A percentile compares a stretch with the other conserved stretches of the same genome.
Conservation (phyloP, 2,113 vertebrate species). For the Paramormyrops kingsleyae region DNA sequence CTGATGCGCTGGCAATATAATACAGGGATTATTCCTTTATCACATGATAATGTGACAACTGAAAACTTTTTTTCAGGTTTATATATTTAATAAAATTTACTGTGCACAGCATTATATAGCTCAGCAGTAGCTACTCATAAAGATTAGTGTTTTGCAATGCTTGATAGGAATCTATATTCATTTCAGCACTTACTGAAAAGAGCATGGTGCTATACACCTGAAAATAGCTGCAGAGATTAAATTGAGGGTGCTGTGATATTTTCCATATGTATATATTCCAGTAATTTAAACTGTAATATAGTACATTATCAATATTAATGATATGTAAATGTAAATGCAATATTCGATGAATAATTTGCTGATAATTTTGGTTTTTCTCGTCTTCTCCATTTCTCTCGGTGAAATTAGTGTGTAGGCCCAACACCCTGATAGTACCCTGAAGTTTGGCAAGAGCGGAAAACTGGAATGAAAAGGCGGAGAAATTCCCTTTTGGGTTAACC, state of each 20-base stretch:
- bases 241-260: neutral
- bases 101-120: neutral
- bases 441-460: too few relatives aligned
- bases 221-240: neutral
- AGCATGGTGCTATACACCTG: neutral
- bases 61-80: neutral
- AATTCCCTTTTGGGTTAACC: neutral
- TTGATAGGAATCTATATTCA: neutral
- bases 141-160: neutral
- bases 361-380: neutral
- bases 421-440: neutral
- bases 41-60: neutral
- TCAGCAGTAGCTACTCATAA: neutral
- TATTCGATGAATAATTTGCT: neutral
- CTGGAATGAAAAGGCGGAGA: neutral
- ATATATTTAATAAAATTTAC: neutral
- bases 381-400: neutral
- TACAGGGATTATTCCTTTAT: neutral
- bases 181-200: neutral
- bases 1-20: neutral
- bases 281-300: neutral
- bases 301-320: neutral
- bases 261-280: neutral
- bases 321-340: neutral
- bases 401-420: neutral